Conservation (phyloP, 2,113 vertebrate species). For the Malurus alboscapulatus region DNA sequence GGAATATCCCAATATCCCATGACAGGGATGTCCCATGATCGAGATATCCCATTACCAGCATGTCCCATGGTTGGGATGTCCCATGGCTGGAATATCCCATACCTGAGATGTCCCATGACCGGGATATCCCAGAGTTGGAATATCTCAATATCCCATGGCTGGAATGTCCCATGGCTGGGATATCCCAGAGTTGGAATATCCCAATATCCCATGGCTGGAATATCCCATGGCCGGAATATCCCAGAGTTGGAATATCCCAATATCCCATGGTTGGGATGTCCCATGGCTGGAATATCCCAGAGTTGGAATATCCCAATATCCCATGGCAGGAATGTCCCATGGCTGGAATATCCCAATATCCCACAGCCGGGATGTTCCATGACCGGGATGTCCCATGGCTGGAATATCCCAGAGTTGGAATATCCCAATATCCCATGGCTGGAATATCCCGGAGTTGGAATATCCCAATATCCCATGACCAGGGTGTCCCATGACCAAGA, state of each 20-base stretch:
- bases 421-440: fast-evolving
- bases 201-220: not conserved
- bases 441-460: too few species aligned
- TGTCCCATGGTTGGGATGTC: too few species aligned
- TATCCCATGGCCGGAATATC: not conserved
- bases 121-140: too few species aligned
- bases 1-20: too few species aligned
- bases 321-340: not conserved
- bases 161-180: not conserved
- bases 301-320: not conserved
- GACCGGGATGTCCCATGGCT: not conserved
- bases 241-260: not conserved
- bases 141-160: too few species aligned
- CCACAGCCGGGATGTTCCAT: not conserved
- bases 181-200: not conserved
- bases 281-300: too few species aligned
- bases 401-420: not conserved
- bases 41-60: too few species aligned
- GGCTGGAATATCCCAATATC: too few species aligned
- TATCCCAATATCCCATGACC: fast-evolving
- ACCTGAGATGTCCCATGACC: too few species aligned
- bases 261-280: not conserved
- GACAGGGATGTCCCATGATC: not conserved
- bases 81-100: too few species aligned
- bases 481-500: fast-evolving